Conservation (phyloP, 2,113 vertebrate genomes). For the Pseudopodoces humilis region DNA sequence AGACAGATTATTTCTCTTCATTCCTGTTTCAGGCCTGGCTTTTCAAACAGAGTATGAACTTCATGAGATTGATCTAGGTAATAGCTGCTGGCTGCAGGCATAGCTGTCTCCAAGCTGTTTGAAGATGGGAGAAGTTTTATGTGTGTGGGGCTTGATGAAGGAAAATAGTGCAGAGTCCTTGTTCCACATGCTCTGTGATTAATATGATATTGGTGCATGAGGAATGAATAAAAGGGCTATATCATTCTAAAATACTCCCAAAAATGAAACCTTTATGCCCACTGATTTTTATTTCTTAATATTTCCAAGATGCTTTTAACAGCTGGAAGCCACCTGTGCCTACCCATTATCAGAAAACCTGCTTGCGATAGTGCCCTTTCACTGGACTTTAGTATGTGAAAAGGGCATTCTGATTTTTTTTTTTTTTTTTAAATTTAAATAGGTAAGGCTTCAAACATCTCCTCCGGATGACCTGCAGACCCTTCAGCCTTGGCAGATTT, state of each 20-base stretch:
- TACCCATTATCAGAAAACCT: constrained; percentile 8
- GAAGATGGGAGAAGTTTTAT: background rate
- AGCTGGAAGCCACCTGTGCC: background rate
- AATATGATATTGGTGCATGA: background rate
- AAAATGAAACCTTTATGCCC: background rate
- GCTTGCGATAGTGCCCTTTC: constrained; percentile 10
- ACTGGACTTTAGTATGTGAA: background rate
- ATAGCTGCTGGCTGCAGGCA: background rate
- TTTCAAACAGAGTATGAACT: background rate
- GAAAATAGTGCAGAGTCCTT: background rate
- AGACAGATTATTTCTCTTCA: background rate
- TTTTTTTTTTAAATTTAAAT: background rate
- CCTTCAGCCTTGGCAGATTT: background rate
- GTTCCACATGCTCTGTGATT: background rate
- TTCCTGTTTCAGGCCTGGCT: background rate
- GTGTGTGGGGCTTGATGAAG: background rate
- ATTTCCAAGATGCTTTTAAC: background rate
- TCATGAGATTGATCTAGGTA: background rate
- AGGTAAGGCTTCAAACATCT: constrained; percentile 14
- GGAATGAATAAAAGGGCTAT: background rate
- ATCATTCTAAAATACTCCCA: background rate
- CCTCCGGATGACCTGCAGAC: background rate
- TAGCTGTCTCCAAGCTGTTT: background rate
- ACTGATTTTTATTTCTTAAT: background rate
- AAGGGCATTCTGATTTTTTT: background rate